Evolutionary conservation across 2,113 vertebrate species (phyloP).

Genomic region (Apus apus): DNA sequence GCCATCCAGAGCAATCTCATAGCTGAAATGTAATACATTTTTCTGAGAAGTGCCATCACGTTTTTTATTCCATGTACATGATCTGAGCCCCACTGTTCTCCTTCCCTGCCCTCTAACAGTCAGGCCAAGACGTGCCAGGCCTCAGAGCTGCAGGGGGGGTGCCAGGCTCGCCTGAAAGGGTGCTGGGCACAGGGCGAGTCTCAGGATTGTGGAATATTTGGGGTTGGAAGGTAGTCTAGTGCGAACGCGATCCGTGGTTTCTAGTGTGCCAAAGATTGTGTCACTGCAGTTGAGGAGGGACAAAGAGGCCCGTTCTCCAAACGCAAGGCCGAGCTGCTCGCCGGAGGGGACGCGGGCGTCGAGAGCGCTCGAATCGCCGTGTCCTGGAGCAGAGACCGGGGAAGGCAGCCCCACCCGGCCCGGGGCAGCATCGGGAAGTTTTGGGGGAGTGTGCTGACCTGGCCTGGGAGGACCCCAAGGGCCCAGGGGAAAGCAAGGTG

Average conservation of each 20-base stretch:
- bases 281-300: background rate
- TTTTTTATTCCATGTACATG: background rate
- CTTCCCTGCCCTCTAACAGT: background rate
- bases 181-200: accelerated
- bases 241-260: accelerated
- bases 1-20: background rate
- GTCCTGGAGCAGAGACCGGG: background rate
- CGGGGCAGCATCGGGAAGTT: background rate
- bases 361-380: accelerated
- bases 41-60: background rate
- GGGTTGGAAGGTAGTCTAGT: background rate
- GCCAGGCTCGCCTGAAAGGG: background rate
- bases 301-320: background rate
- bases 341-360: accelerated
- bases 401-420: background rate
- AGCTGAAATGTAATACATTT: background rate
- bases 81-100: accelerated
- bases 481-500: accelerated
- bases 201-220: background rate
- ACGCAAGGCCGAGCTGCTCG: background rate
- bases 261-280: accelerated
- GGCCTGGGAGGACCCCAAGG: accelerated
- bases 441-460: background rate
- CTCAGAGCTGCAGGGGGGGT: accelerated
- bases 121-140: background rate